Base-by-base conservation (phyloP, 30 jellyfish, hydroid and myxozoan genomes). In the Haliclystus octoradiatus region DNA sequence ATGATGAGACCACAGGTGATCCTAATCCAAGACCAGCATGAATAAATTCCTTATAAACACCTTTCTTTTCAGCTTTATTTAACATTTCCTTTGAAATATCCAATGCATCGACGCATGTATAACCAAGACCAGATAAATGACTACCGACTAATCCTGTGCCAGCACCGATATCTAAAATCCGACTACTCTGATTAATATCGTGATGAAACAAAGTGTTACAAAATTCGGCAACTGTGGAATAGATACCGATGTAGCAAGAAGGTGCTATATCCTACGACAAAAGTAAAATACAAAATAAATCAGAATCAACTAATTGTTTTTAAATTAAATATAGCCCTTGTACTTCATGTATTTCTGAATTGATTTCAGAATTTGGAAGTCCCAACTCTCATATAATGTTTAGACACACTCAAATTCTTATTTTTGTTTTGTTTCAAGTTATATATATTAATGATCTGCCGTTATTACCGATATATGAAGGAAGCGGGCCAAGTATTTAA, bases 81-180 rank as follows among this genome's bases (percentile, higher is more conserved):
- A 57, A 26, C 69, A 57, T 57, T 23, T 57, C 69, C 13, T 22
- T 12, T 23, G 69, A 57, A 4, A 57, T 57, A 57, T 57, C 69
- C 9, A 57, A 57, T 57, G 69, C 69, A 57, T 57, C 69, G 26
- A 57, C 31, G 31, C 23, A 5, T 12, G 26, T 15, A 23, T 57
- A 57, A 13, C 69, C 69, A 22, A 15, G 32, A 5, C 23, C 13
- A 22, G 12, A 5, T 5, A 57, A 23, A 57, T 22, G 32, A 5
- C 13, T 9, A 5, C 69, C 69, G 13, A 57, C 69, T 4, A 15
- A 9, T 9, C 69, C 69, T 26, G 69, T 57, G 12, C 69, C 69
- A 5, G 69, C 69, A 26, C 69, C 69, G 13, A 57, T 23, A 57
- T 57, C 69, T 5, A 57, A 12, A 26, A 57, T 57, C 26, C 26